Evolutionary conservation across 2,888 invertebrate genomes (phyloP).

Genomic region (Serripes groenlandicus): DNA sequence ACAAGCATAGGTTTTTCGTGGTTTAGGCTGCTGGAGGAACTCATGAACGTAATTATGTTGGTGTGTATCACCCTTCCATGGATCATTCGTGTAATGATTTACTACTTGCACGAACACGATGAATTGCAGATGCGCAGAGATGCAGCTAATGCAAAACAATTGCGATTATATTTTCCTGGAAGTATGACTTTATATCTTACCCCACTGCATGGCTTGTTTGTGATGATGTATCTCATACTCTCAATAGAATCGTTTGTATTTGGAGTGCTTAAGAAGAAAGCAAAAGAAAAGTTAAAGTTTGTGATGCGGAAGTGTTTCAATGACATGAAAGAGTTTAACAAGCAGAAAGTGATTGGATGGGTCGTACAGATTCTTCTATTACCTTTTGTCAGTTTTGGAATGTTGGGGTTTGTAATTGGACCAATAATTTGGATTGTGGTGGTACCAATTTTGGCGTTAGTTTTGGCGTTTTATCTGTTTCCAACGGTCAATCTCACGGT

Average conservation of each 20-base stretch:
- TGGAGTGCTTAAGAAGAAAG: slow-evolving; percentile 67
- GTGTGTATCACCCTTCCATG: slow-evolving; percentile 75
- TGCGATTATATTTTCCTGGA: slow-evolving; percentile 72
- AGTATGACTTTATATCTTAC: slow-evolving; percentile 79
- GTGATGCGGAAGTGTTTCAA: slow-evolving; percentile 74
- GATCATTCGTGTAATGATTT: slow-evolving; percentile 75
- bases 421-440: slow-evolving; percentile 75
- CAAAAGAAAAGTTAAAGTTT: slow-evolving; percentile 70
- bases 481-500: slow-evolving; percentile 81
- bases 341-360: slow-evolving; percentile 68
- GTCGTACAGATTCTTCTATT: slow-evolving; percentile 72
- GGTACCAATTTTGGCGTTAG: slow-evolving; percentile 71
- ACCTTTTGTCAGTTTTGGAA: slow-evolving; percentile 81
- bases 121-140: slow-evolving; percentile 69
- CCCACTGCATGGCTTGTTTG: slow-evolving; percentile 80
- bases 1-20: slow-evolving; percentile 63
- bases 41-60: slow-evolving; percentile 70
- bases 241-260: slow-evolving; percentile 72
- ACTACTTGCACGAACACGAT: slow-evolving; percentile 75
- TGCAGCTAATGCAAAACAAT: slow-evolving; percentile 48
- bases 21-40: slow-evolving; percentile 67
- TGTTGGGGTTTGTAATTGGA: slow-evolving; percentile 77
- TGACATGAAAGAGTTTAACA: slow-evolving; percentile 75
- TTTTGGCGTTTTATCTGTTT: slow-evolving; percentile 79
- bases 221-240: slow-evolving; percentile 79